Percentiles rank a stretch among this genome's conserved stretches.
phyloP scores from a whole-genome alignment of 2,797 vertebrate species.

The Alcedo atthis region DNA sequence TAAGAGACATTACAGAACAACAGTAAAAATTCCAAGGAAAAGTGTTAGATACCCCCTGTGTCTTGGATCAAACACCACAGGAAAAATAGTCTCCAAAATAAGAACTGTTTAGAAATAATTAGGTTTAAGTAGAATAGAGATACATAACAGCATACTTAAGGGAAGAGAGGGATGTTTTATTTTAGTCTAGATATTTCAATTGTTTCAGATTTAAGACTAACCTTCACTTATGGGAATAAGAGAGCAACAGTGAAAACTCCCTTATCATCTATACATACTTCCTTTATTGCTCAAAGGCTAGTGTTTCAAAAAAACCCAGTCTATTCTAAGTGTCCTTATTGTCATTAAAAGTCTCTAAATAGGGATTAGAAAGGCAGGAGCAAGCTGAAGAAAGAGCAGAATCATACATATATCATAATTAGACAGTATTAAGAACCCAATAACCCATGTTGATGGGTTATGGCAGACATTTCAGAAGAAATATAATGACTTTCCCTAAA shows the following conservation, averaged over 20 bases:
- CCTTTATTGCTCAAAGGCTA: neutral
- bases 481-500: neutral
- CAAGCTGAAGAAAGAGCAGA: neutral
- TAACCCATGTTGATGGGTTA: neutral
- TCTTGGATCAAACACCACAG: neutral
- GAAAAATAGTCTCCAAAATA: neutral
- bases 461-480: neutral
- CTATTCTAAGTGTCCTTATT: neutral
- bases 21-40: neutral
- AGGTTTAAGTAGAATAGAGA: neutral
- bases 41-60: rapidly evolving
- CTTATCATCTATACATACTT: neutral
- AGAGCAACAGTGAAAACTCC: neutral
- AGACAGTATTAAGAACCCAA: neutral
- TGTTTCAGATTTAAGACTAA: neutral
- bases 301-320: neutral
- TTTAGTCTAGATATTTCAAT: neutral
- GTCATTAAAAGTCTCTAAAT: neutral
- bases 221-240: neutral
- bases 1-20: neutral
- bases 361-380: neutral
- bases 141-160: neutral
- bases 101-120: neutral
- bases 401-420: neutral
- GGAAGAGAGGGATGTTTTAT: neutral